Conservation (phyloP, 35 echinoderm and acorn worm genomes). For the Apostichopus japonicus region DNA sequence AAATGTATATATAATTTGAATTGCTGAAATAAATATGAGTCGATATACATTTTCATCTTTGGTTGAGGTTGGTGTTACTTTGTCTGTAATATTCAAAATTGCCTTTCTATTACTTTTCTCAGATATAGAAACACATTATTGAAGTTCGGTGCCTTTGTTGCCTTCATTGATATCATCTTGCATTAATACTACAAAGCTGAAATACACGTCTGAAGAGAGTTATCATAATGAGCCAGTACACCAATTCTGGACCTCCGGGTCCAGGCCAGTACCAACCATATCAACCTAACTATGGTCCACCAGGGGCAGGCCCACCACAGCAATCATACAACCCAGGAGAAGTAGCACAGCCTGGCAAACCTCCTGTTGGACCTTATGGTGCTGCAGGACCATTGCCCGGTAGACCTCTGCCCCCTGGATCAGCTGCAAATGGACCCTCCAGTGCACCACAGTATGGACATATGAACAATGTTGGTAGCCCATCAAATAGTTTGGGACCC, state of each 20-base stretch:
- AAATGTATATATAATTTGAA: no score
- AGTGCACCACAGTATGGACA: slow-evolving; percentile 47
- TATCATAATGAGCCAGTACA: slow-evolving; percentile 26
- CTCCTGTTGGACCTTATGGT: slow-evolving; percentile 43
- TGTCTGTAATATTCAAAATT: no score
- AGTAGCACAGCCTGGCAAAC: slow-evolving; percentile 12
- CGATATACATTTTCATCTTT: no score
- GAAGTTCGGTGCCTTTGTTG: no score
- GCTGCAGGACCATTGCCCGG: slow-evolving; percentile 21
- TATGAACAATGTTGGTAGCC: neutral
- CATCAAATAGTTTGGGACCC: slow-evolving; percentile 18
- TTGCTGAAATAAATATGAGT: no score
- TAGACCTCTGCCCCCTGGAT: neutral
- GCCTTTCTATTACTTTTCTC: no score
- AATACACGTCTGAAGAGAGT: no score
- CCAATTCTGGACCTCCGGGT: slow-evolving; percentile 20
- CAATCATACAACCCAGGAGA: neutral
- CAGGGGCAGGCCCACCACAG: slow-evolving; percentile 9
- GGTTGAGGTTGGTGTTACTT: no score
- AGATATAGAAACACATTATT: no score
- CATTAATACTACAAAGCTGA: no score
- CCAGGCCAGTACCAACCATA: slow-evolving; percentile 43
- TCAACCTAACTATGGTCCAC: slow-evolving; percentile 25
- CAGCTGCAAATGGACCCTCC: slow-evolving; percentile 32
- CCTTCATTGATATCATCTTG: no score